Evolutionary conservation across 2,888 invertebrate genomes (phyloP), one percentile per base, ranked within the genome.

Genomic region (Chirona hameri): DNA sequence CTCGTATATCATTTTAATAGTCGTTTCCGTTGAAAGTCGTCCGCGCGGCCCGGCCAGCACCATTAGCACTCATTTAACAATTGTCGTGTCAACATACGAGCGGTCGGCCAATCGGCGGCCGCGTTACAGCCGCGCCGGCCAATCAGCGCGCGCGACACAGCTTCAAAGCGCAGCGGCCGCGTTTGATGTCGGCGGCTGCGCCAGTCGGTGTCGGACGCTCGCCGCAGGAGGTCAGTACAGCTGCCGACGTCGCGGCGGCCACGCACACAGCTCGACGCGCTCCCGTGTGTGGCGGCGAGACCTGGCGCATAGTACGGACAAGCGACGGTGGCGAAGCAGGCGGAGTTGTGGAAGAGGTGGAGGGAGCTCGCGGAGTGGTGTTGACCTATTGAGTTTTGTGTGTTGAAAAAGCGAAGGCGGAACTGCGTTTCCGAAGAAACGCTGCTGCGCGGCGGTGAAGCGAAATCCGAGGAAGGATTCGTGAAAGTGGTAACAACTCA

Each of bases 51-150:
- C 72, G 18, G 31, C 31, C 4, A 15, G 4, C 12, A 18, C 72
- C 72, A 72, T 72, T 72, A 72, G 72, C 72, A 72, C 72, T 31
- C 72, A 31, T 31, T 72, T 72, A 72, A 72, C 72, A 72, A 72
- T 72, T 72, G 72, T 72, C 72, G 72, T 72, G 72, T 72, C 72
- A 72, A 72, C 72, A 72, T n/a, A 12, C 7, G 31, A 1, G 18
- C 4, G 18, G 72, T 0, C 31, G 31, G 72, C 72, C 72, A 72
- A 72, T 72, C 18, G 21, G 72, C 31, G 72, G 15, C 31, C 15
- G 72, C 31, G 31, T 31, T 31, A 18, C 72, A 72, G 5, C 72
- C 5, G 14, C 31, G 31, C 15, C 72, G 31, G 18, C 72, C 72
- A 72, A 72, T 72, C 72, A 15, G 18, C 72, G 31, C 7, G 72